These are phyloP conservation scores for Cyrtonyx montezumae DNA, from an alignment of 2,113 vertebrate genomes.

Conservation along the genomic window DNA sequence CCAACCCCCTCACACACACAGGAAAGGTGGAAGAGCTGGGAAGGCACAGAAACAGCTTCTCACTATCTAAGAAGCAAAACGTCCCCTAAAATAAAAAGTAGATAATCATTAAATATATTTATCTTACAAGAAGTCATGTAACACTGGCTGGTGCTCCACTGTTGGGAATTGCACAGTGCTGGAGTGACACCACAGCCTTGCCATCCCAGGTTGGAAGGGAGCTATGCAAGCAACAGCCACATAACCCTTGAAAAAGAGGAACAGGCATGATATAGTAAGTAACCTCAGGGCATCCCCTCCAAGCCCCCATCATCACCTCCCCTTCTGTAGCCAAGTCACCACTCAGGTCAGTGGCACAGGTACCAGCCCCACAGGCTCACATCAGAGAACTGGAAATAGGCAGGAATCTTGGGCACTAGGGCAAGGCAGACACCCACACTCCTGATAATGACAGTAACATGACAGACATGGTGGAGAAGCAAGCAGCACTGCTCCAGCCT, in stretches of 20 bases:
- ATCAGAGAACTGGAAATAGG: neutral
- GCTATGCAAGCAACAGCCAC: neutral
- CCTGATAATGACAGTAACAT: neutral
- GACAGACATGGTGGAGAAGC: neutral
- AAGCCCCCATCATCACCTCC: neutral
- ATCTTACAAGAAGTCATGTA: neutral
- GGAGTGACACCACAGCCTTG: neutral
- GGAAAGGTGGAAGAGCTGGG: neutral
- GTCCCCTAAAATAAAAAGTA: neutral
- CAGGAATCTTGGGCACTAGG: neutral
- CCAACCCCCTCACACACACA: neutral
- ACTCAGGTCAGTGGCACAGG: conserved; percentile 4
- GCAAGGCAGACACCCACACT: conserved; percentile 21
- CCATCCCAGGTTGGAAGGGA: neutral
- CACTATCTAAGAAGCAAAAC: neutral
- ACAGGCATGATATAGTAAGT: accelerated
- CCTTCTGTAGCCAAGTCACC: neutral
- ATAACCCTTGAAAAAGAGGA: neutral
- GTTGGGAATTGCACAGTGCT: neutral
- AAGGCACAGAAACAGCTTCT: neutral
- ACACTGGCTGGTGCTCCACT: neutral
- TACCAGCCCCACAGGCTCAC: neutral
- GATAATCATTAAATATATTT: neutral
- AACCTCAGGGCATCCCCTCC: neutral
- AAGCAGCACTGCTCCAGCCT: conserved; percentile 21